Evolutionary conservation across 2,888 invertebrate species (phyloP).

Genomic region (Margaritifera margaritifera): DNA sequence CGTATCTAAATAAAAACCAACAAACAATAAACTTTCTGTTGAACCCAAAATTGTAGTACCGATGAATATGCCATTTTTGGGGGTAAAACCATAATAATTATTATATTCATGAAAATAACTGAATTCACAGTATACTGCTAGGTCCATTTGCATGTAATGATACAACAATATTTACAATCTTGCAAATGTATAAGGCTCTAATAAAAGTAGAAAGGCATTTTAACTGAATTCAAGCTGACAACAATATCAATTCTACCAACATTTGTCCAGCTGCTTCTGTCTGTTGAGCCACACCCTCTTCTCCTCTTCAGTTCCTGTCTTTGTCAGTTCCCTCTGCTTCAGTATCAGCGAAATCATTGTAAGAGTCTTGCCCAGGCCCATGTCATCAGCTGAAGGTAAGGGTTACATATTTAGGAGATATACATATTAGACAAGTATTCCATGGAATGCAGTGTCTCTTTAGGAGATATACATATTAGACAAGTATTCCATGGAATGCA

Average conservation of each 20-base stretch:
- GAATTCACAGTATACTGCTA: background rate
- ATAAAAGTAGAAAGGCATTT: background rate
- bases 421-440: background rate
- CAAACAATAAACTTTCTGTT: no score
- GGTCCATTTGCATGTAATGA: no score
- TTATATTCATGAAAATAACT: no score
- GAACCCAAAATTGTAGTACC: no score
- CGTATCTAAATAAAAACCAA: no score
- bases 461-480: no score
- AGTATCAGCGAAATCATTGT: constrained; percentile 74
- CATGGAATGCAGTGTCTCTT: no score
- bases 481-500: no score
- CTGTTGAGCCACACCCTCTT: constrained; percentile 50
- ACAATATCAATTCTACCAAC: constrained; percentile 29
- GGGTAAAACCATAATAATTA: no score
- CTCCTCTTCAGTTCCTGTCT: constrained; percentile 38
- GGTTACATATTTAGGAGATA: background rate
- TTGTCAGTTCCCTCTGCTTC: constrained; percentile 61
- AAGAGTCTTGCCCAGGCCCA: constrained; percentile 76
- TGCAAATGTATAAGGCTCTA: background rate
- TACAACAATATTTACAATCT: background rate
- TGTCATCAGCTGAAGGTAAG: constrained; percentile 73
- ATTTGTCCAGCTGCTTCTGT: constrained; percentile 58
- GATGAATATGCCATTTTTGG: no score
- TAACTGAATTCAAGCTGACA: no score